A percentile compares a stretch with the other conserved stretches of the same genome.
Conservation (phyloP, 2,888 invertebrate genomes). For the Trissolcus brochymenae region DNA sequence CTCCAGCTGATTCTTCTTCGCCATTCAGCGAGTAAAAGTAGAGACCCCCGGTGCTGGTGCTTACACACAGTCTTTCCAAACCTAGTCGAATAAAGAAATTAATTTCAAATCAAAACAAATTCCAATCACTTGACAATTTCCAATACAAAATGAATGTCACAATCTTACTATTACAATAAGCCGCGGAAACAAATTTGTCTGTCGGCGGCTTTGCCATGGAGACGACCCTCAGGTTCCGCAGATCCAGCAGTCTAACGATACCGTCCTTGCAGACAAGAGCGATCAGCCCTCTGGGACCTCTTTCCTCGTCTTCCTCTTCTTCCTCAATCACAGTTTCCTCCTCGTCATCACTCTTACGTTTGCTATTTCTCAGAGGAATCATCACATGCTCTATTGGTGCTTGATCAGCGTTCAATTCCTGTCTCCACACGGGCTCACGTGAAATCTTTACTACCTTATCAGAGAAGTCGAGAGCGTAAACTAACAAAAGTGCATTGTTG, state of each 20-base stretch:
- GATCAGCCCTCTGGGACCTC: slow-evolving; percentile 78
- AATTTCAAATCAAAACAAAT: neutral
- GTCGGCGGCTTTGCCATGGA: slow-evolving; percentile 83
- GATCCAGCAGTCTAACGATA: slow-evolving; percentile 83
- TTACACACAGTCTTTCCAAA: slow-evolving; percentile 90
- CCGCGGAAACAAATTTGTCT: slow-evolving; percentile 87
- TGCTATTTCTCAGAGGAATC: slow-evolving; percentile 78
- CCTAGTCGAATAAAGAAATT: slow-evolving; percentile 72
- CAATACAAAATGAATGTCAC: neutral
- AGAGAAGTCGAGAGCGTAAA: slow-evolving; percentile 79
- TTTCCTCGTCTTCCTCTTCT: slow-evolving; percentile 48
- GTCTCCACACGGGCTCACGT: slow-evolving; percentile 80
- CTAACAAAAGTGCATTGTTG: slow-evolving; percentile 77
- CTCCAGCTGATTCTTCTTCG: slow-evolving; percentile 84
- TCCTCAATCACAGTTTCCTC: slow-evolving; percentile 62
- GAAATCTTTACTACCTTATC: slow-evolving; percentile 78
- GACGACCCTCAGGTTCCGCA: slow-evolving; percentile 83
- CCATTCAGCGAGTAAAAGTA: slow-evolving; percentile 89
- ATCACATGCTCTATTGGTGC: slow-evolving; percentile 84
- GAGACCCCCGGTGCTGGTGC: slow-evolving; percentile 87
- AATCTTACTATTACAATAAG: slow-evolving; percentile 87
- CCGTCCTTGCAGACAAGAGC: slow-evolving; percentile 87
- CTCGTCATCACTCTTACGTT: slow-evolving; percentile 35
- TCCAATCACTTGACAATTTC: neutral
- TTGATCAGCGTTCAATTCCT: slow-evolving; percentile 81